Base-by-base conservation (phyloP, 2,113 vertebrate species). In the Camelus bactrianus region DNA sequence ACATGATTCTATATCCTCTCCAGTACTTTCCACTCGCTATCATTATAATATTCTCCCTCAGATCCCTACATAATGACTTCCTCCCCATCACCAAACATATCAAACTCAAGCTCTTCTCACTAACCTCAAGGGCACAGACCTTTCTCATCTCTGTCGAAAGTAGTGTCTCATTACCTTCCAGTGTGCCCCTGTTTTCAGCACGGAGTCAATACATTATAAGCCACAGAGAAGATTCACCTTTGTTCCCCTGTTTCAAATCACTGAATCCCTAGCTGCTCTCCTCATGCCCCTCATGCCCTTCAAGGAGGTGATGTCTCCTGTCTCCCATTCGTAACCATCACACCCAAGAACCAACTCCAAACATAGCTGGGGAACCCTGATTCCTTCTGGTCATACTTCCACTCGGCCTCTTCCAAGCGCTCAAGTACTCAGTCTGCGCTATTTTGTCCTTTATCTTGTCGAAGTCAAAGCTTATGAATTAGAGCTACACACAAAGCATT, bases 141-240 rank as follows among this genome's bases (percentile, higher is more conserved):
- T 87, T 83, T 94, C 50, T 97, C 32, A 65, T 70, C 32, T 32
- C 46, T 64, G 1, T 58, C 32, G 75, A 95, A 89, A 73, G 86
- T 89, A 91, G 77, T 62, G 91, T 96, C 50, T 91, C 54, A 89
- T 91, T 88, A 86, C 30, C 35, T 89, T n/a, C 80, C 65, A 76
- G 0, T n/a, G 12, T 79, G 56, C 22, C 32, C n/a, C 54, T 20
- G 30, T 94, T 95, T 93, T 93, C 42, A 58, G 30, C 32, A 91
- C 5, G 50, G 28, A 48, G 17, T 94, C 79, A 83, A n/a, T 86
- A 77, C 80, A 32, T 94, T 60, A n/a, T 35, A 84, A 84, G 54
- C 80, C 60, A 62, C 24, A 46, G 62, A 70, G n/a, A 80, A 93
- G 77, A 93, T 70, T 65, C 96, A 89, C 82, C 65, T 84, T 19